Evolutionary conservation across 2,113 vertebrate species (phyloP).

Genomic region (Rhizomys pruinosus): DNA sequence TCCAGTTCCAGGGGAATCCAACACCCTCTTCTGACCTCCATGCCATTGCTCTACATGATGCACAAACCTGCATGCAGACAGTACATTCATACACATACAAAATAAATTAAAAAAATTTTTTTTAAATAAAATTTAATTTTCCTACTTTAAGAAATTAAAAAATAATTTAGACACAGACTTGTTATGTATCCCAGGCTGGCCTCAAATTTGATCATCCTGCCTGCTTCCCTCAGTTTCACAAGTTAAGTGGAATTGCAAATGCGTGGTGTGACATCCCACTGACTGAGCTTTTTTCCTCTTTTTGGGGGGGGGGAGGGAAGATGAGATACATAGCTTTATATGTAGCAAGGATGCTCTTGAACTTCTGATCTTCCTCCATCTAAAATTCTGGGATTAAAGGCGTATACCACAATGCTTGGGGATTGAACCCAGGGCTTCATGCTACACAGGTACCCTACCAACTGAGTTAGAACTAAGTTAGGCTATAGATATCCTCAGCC

Average conservation of each 20-base stretch:
- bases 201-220: not conserved
- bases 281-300: not conserved
- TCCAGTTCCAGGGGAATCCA: no score
- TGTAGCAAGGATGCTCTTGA: not conserved
- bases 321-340: not conserved
- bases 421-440: not conserved
- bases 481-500: no score
- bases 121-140: no score
- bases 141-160: conserved; percentile 9
- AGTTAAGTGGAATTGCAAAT: not conserved
- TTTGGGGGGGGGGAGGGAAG: no score
- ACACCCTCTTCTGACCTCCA: no score
- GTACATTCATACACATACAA: no score
- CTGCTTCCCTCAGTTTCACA: not conserved
- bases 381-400: not conserved
- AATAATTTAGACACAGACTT: not conserved
- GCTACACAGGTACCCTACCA: not conserved
- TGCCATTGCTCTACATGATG: no score
- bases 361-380: not conserved
- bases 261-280: not conserved
- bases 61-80: no score
- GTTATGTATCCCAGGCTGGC: not conserved
- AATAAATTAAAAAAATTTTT: no score
- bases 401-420: not conserved
- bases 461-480: no score